phyloP scores from a whole-genome alignment of 2,888 invertebrate species.

The Drosophila atripex region DNA sequence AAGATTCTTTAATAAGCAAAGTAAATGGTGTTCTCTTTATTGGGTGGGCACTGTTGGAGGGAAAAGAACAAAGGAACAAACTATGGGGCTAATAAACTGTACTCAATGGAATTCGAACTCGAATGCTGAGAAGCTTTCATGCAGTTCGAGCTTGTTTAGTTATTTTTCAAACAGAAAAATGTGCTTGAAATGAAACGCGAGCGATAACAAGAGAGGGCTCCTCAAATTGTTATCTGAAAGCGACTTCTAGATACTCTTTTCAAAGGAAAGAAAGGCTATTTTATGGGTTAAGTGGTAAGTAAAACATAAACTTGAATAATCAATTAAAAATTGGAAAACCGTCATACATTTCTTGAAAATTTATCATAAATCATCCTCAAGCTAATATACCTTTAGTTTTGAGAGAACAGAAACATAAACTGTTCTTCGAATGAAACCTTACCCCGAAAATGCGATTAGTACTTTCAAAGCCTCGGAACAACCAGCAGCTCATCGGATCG shows the following conservation, averaged over 20 bases:
- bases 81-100: constrained; percentile 10
- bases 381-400: neutral
- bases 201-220: constrained; percentile 10
- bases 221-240: neutral
- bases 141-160: constrained; percentile 3
- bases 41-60: constrained; percentile 25
- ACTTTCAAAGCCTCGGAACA: constrained; percentile 1
- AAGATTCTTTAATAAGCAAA: constrained; percentile 82
- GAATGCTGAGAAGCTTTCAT: constrained; percentile 4
- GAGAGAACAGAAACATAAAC: neutral
- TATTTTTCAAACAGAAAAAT: constrained; percentile 7
- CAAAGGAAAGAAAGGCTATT: neutral
- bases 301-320: neutral
- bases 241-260: constrained; percentile 2
- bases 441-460: constrained; percentile 5
- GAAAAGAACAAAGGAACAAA: neutral
- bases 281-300: neutral
- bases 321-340: neutral
- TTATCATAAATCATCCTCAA: neutral
- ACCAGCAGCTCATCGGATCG: neutral
- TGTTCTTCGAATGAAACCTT: constrained; percentile 2
- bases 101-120: constrained; percentile 13
- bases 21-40: constrained; percentile 17
- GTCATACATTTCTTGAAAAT: too few relatives aligned
- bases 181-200: neutral